Percentiles rank a stretch among this genome's conserved stretches.
phyloP scores from a whole-genome alignment of 2,888 invertebrate genomes.

The Diplolepis rosae region DNA sequence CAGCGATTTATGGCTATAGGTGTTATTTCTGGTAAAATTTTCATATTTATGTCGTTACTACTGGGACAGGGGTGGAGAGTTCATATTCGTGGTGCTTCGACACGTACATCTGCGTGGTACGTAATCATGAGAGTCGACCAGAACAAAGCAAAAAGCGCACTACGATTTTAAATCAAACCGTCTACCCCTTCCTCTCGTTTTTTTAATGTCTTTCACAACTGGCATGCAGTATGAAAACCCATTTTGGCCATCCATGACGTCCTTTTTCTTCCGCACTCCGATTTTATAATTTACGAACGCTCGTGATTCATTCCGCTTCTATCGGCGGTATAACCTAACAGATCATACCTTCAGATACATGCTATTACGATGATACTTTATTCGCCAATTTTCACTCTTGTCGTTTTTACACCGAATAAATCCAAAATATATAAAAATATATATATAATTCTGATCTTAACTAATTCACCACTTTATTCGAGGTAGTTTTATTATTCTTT shows the following conservation, averaged over 20 bases:
- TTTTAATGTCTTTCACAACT: background rate
- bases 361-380: background rate
- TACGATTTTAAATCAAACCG: background rate
- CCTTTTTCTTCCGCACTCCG: background rate
- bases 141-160: background rate
- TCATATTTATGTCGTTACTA: background rate
- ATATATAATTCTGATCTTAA: no score
- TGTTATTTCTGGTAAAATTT: background rate
- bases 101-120: background rate
- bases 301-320: background rate
- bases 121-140: background rate
- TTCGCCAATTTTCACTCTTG: background rate
- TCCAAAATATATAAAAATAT: no score
- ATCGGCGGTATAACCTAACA: background rate
- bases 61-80: background rate
- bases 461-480: no score
- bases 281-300: background rate
- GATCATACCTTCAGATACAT: background rate
- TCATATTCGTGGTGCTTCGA: background rate
- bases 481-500: no score
- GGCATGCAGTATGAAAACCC: background rate
- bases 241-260: slow-evolving; percentile 1
- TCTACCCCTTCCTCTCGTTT: background rate
- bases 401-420: no score
- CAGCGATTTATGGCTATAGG: slow-evolving; percentile 52